Evolutionary conservation across 2,888 invertebrate genomes (phyloP).

Genomic region (Cristatella mucedo): DNA sequence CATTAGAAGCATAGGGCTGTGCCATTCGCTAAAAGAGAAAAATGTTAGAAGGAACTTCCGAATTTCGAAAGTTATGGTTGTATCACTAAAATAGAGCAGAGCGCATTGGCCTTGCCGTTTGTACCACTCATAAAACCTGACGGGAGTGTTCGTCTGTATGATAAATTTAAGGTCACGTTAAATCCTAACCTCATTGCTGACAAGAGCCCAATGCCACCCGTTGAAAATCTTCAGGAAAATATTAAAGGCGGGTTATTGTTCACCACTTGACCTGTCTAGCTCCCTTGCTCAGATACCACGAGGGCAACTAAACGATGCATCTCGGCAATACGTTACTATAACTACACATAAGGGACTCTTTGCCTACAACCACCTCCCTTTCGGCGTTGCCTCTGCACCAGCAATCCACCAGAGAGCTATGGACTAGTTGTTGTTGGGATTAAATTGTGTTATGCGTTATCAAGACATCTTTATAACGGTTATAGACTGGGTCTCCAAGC

Average conservation of each 20-base stretch:
- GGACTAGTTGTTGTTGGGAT: constrained; percentile 12
- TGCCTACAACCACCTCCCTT: constrained; percentile 14
- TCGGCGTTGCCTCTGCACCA: constrained; percentile 15
- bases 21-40: too few relatives aligned
- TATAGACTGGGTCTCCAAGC: background rate
- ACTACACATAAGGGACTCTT: too few relatives aligned
- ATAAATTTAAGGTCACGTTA: constrained; percentile 1
- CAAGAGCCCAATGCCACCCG: background rate
- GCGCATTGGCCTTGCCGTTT: too few relatives aligned
- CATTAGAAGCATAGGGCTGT: too few relatives aligned
- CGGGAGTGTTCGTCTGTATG: background rate
- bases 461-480: constrained; percentile 13
- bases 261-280: constrained; percentile 14
- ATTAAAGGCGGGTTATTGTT: background rate
- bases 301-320: constrained; percentile 13
- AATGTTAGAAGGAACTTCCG: too few relatives aligned
- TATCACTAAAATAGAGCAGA: too few relatives aligned
- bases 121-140: background rate
- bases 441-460: constrained; percentile 8
- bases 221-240: background rate
- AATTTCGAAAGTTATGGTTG: too few relatives aligned
- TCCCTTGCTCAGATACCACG: constrained; percentile 15
- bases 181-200: background rate
- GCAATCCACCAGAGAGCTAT: constrained; percentile 15
- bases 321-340: constrained; percentile 13